Conservation (phyloP, 2,888 invertebrate species). For the Cetonia aurata region DNA sequence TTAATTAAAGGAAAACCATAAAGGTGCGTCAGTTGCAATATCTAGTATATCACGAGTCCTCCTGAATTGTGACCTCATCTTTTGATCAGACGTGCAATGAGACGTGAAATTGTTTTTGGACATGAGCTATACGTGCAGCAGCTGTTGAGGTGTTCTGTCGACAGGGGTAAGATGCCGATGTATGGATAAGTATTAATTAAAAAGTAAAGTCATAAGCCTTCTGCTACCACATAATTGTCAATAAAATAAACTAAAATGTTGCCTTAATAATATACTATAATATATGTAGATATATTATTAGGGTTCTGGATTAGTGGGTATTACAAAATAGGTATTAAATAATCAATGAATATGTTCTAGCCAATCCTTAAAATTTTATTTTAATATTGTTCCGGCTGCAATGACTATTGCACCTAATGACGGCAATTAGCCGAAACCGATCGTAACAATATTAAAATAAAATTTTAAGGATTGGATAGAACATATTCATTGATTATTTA, state of each 20-base stretch:
- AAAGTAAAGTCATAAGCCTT: neutral
- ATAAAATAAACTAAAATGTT: neutral
- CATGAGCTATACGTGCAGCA: constrained; percentile 62
- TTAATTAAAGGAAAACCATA: constrained; percentile 41
- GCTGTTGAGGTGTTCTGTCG: constrained; percentile 54
- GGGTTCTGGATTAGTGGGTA: too few relatives aligned
- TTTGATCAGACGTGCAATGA: constrained; percentile 56
- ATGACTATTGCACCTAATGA: too few relatives aligned
- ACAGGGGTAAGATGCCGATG: constrained; percentile 46
- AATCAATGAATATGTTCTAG: too few relatives aligned
- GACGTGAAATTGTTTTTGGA: constrained; percentile 63
- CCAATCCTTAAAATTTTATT: too few relatives aligned
- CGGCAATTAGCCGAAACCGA: too few relatives aligned
- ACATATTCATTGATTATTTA: too few relatives aligned
- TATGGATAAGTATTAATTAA: constrained; percentile 52
- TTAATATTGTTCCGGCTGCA: too few relatives aligned
- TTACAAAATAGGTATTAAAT: too few relatives aligned
- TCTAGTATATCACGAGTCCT: constrained; percentile 25
- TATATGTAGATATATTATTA: neutral
- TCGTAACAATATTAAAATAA: too few relatives aligned
- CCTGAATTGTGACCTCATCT: constrained; percentile 27
- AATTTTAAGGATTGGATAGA: too few relatives aligned
- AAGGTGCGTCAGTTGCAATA: constrained; percentile 40
- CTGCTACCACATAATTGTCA: neutral
- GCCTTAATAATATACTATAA: neutral